Evolutionary conservation across 2,888 invertebrate genomes (phyloP), one percentile per base, ranked within the genome.

Genomic region (Lasioglossum leucozonium): DNA sequence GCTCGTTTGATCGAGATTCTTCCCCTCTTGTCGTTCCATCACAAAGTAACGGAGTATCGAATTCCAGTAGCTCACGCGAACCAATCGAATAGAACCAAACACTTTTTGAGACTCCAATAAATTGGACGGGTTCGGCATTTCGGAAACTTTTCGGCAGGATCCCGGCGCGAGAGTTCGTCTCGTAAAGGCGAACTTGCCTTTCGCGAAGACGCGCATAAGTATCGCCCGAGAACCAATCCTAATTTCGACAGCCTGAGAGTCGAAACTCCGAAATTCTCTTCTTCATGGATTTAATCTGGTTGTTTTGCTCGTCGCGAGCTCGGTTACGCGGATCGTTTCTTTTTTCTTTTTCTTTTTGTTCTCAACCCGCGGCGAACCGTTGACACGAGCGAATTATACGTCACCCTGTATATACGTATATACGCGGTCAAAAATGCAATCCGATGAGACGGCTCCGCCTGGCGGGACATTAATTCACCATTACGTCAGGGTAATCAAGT

Each of bases 201-300:
- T n/a, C n/a, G 8, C 11, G 13, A 47, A 26, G 42, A 62, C 42
- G 30, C 62, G 72, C 37, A 51, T 22, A 30, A 42, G n/a, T n/a
- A 55, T 67, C 83, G 92, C 85, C 89, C 90, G 91, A 5, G 44
- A 44, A 44, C 91, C 69, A n/a, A 37, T 40, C 69, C 37, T 91
- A 89, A 89, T 92, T 93, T 91, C 91, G 91, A 92, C 93, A 88
- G 92, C 86, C 3, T n/a, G 10, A 10, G n/a, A 10, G 10, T 51
- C 22, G 74, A 37, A 72, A 77, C 58, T 55, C 10, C 13, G 58
- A 30, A 6, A 55, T 55, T 55, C 16, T 37, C 42, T 13, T n/a
- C n/a, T n/a, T n/a, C 65, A 2, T 34, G n/a, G 18, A 51, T 58
- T 58, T 22, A 3, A 62, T 30, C 8, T 3, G 30, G 16, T 18